phyloP scores from a whole-genome alignment of 2,113 vertebrate species.

The Cryptoleucopteryx plumbea region DNA sequence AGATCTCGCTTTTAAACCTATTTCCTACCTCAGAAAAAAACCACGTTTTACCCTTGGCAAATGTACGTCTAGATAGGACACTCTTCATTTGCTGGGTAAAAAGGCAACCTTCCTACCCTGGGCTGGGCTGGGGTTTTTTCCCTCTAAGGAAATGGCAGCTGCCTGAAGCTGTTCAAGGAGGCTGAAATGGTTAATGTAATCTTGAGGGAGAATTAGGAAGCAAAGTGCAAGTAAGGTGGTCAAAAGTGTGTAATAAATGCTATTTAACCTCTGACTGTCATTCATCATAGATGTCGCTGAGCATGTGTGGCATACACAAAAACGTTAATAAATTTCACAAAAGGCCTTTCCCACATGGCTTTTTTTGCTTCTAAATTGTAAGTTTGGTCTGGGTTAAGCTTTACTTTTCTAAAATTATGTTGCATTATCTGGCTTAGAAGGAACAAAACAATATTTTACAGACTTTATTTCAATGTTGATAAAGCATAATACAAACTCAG shows the following conservation, averaged over 20 bases:
- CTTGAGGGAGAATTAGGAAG: not conserved
- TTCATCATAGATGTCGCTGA: not conserved
- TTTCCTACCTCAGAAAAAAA: not conserved
- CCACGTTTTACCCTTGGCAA: not conserved
- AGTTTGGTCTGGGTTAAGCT: not conserved
- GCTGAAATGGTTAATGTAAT: not conserved
- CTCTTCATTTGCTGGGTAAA: not conserved
- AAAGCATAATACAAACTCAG: slow-evolving; percentile 25
- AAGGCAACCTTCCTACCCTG: not conserved
- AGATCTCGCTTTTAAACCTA: not conserved
- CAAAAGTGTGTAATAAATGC: not conserved
- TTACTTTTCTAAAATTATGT: not conserved
- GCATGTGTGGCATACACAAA: not conserved
- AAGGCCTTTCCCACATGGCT: not conserved
- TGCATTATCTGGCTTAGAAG: not conserved
- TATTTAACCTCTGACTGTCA: not conserved
- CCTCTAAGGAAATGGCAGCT: not conserved
- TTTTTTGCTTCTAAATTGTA: not conserved
- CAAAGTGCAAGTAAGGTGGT: not conserved
- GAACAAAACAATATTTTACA: slow-evolving; percentile 18
- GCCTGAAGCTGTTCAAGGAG: not conserved
- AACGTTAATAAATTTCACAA: not conserved
- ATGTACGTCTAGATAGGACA: not conserved
- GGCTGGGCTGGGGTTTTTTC: not conserved
- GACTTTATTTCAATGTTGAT: slow-evolving; percentile 44